phyloP scores from a whole-genome alignment of 92 coral and sea anemone genomes.

The Epizoanthus ramosus region DNA sequence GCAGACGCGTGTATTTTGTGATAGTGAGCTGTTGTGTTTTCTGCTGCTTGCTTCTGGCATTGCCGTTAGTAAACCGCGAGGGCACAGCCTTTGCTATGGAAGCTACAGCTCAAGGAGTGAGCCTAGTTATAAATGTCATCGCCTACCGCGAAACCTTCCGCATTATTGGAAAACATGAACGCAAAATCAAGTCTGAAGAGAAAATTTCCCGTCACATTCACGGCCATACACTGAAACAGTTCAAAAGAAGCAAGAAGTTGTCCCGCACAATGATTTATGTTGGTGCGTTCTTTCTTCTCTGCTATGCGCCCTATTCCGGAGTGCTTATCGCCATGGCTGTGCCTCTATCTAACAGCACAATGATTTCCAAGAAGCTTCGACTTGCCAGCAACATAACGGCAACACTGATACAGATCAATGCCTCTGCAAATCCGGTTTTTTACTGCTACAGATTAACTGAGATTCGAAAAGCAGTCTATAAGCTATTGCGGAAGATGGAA shows the following conservation, averaged over 20 bases:
- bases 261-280: slow-evolving; percentile 34
- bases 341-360: slow-evolving; percentile 15
- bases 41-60: not conserved
- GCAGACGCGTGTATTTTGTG: slow-evolving; percentile 11
- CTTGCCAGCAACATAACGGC: slow-evolving; percentile 35
- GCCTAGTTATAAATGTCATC: slow-evolving; percentile 24
- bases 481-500: not conserved
- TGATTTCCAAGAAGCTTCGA: slow-evolving; percentile 36
- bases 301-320: slow-evolving; percentile 31
- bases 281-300: slow-evolving; percentile 24
- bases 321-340: slow-evolving; percentile 40
- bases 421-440: slow-evolving; percentile 32
- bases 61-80: slow-evolving; percentile 11
- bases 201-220: slow-evolving; percentile 28
- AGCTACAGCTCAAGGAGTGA: slow-evolving; percentile 26
- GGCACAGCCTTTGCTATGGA: slow-evolving; percentile 23
- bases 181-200: slow-evolving; percentile 30
- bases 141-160: slow-evolving; percentile 38
- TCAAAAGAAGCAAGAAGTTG: slow-evolving; percentile 22
- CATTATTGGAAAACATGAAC: slow-evolving; percentile 37
- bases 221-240: slow-evolving; percentile 26
- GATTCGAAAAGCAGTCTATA: slow-evolving; percentile 32
- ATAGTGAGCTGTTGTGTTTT: slow-evolving; percentile 17
- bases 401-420: slow-evolving; percentile 26
- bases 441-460: slow-evolving; percentile 38